Evolutionary conservation across 1,140 invertebrate genomes (phyloP).

Genomic region (Pectinophora gossypiella): DNA sequence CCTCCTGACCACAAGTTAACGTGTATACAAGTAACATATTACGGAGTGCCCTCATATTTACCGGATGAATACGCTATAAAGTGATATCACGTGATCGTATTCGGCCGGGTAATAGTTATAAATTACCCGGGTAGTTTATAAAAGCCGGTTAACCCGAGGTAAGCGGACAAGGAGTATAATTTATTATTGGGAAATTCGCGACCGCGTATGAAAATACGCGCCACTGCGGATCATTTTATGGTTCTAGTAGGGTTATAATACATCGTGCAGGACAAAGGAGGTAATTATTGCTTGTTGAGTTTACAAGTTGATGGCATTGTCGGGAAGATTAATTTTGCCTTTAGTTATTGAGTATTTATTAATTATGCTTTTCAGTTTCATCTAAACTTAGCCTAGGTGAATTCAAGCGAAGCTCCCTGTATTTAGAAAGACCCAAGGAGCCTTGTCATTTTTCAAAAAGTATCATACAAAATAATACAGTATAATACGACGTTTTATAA

Average conservation of each 20-base stretch:
- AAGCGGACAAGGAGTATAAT: constrained; percentile 71
- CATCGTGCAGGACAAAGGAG: neutral
- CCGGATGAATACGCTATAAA: constrained; percentile 68
- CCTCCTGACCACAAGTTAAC: too few relatives aligned
- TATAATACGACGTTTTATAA: too few relatives aligned
- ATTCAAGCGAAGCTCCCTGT: too few relatives aligned
- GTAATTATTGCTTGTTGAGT: constrained; percentile 12
- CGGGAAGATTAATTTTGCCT: too few relatives aligned
- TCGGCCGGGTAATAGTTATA: constrained; percentile 71
- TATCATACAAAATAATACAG: too few relatives aligned
- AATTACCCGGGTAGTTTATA: constrained; percentile 73
- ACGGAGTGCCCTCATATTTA: constrained; percentile 60
- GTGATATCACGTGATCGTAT: constrained; percentile 74
- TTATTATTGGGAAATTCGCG: constrained; percentile 71
- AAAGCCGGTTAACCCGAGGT: constrained; percentile 74
- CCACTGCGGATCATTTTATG: constrained; percentile 36
- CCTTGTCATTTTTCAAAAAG: too few relatives aligned
- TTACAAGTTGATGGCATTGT: too few relatives aligned
- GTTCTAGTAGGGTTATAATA: neutral
- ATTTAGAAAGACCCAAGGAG: too few relatives aligned
- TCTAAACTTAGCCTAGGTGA: too few relatives aligned
- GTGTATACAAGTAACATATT: constrained; percentile 30
- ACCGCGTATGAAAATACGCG: constrained; percentile 59
- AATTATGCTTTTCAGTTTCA: too few relatives aligned
- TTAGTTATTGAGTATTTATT: too few relatives aligned